These are phyloP conservation scores for Leucosticte australis DNA, from an alignment of 2,113 vertebrate species.

Conservation along the genomic window DNA sequence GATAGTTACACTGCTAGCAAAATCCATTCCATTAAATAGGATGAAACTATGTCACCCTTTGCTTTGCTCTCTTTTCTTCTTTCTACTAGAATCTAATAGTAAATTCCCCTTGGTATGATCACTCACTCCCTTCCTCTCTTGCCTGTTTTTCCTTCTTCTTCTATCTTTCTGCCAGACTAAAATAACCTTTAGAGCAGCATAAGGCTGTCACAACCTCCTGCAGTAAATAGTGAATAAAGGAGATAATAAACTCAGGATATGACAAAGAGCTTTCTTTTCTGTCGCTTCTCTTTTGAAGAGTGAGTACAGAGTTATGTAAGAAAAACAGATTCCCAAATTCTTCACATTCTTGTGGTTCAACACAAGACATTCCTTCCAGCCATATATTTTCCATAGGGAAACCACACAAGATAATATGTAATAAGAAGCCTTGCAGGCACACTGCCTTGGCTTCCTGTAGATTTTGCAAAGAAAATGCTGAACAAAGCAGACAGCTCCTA, in stretches of 20 bases:
- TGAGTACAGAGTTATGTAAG: not conserved
- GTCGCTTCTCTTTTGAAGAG: not conserved
- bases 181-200: not conserved
- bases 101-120: not conserved
- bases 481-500: not conserved
- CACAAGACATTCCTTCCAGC: not conserved
- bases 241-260: not conserved
- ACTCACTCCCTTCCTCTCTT: not conserved
- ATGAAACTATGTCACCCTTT: not conserved
- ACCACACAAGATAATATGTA: not conserved
- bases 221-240: not conserved
- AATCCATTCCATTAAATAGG: not conserved
- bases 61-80: not conserved
- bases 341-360: not conserved
- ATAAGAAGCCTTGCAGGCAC: not conserved
- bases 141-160: not conserved
- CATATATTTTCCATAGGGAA: not conserved
- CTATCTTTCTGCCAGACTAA: not conserved
- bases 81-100: not conserved
- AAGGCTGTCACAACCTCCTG: not conserved
- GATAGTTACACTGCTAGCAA: not conserved
- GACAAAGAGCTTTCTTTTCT: not conserved
- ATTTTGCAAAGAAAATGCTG: not conserved
- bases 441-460: not conserved
- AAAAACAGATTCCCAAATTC: not conserved